phyloP scores from a whole-genome alignment of 2,797 vertebrate species.

The Crax fasciolata region DNA sequence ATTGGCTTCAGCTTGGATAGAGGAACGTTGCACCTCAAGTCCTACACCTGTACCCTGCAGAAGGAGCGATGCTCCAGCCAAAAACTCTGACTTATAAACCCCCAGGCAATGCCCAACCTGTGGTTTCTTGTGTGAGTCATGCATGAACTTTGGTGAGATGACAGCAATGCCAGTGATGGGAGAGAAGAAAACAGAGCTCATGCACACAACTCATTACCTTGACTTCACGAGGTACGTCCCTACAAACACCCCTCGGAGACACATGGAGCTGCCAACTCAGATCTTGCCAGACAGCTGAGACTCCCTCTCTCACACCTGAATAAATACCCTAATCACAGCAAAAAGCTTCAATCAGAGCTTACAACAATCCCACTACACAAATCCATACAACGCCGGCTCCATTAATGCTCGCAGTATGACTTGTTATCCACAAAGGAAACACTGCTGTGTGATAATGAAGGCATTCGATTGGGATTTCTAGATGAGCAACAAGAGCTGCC shows the following conservation, averaged over 20 bases:
- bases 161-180: fast-evolving
- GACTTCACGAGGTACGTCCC: background rate
- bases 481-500: conserved; percentile 56
- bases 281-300: background rate
- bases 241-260: background rate
- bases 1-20: background rate
- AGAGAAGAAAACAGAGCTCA: background rate
- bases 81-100: background rate
- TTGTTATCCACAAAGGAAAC: conserved; percentile 68
- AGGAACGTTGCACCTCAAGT: background rate
- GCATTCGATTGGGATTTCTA: conserved; percentile 50
- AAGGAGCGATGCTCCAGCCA: fast-evolving
- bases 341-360: conserved; percentile 45
- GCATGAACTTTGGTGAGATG: background rate
- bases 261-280: background rate
- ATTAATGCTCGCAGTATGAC: conserved; percentile 16
- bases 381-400: background rate
- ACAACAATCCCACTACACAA: conserved; percentile 39
- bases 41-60: fast-evolving
- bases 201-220: fast-evolving
- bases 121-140: fast-evolving
- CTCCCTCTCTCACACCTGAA: conserved; percentile 33
- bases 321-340: conserved; percentile 29
- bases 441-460: conserved; percentile 63
- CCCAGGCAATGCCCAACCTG: background rate